These are phyloP conservation scores for Peromyscus aztecus DNA, from an alignment of 2,797 vertebrate genomes.

Conservation along the genomic window DNA sequence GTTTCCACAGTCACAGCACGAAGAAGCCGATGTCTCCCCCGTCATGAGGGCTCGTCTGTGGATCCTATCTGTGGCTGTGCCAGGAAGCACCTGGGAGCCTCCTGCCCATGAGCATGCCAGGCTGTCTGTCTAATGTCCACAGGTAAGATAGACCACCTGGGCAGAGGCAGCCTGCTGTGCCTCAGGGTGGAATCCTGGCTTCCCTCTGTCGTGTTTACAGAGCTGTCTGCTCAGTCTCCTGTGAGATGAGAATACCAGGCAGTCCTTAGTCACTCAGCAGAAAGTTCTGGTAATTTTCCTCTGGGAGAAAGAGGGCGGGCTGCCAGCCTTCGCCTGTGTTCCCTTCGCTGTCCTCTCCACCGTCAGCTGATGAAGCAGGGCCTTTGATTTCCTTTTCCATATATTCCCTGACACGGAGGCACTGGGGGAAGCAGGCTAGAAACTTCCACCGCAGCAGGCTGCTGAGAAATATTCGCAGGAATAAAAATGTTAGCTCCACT, in stretches of 20 bases:
- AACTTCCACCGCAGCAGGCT: conserved; percentile 60
- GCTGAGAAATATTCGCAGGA: conserved; percentile 57
- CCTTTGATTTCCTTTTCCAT: conserved; percentile 73
- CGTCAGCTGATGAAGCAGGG: conserved; percentile 60
- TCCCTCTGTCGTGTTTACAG: conserved; percentile 44
- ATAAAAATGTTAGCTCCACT: not conserved
- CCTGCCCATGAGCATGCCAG: not conserved
- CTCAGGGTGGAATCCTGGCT: not conserved
- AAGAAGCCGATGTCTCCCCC: rapidly evolving
- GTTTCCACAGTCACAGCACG: rapidly evolving
- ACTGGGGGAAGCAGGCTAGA: conserved; percentile 59
- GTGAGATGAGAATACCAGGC: not conserved
- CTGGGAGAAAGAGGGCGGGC: conserved; percentile 68
- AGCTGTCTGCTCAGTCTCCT: conserved; percentile 52
- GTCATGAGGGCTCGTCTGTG: rapidly evolving
- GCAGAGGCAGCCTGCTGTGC: not conserved
- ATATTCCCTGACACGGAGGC: not conserved
- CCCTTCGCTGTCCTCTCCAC: not conserved
- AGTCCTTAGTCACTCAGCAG: conserved; percentile 9
- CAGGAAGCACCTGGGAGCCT: not conserved
- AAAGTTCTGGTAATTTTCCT: conserved; percentile 82
- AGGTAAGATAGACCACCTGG: conserved; percentile 5
- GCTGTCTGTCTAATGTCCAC: not conserved
- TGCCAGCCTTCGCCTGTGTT: conserved; percentile 22
- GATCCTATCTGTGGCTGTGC: not conserved